Evolutionary conservation across 35 echinoderm and acorn worm genomes (phyloP), one percentile per base, ranked within the genome.

Genomic region (Heliocidaris erythrogramma): DNA sequence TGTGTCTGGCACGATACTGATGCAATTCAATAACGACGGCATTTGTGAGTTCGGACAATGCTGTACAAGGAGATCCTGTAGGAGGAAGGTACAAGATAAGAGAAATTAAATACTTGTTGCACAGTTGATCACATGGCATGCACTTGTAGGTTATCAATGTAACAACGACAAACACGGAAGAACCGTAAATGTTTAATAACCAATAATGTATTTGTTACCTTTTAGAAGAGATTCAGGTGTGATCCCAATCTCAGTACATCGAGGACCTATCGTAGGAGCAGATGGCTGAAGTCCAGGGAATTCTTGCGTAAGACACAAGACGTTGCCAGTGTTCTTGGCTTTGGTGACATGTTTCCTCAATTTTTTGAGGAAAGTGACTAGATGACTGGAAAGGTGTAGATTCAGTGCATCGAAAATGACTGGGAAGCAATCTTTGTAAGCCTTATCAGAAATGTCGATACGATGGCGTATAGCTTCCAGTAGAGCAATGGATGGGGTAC

Each of bases 1-100:
- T 6, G 88, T 90, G 88, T 90, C 47, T 90, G 47, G 88, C 88
- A 85, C 16, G 84, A 85, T 85, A 85, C 84, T 85, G 84, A 85
- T 85, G 30, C 84, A 85, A 5, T 16, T 85, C 84, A 7, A 85
- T 85, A n/a, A 85, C 16, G 5, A 31, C 16, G 84, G 21, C 84
- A 85, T 85, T 24, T 24, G 84, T 85, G 30, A 7, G 5, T 4
- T 5, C 5, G 5, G 84, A 85, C 16, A 5, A 85, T 85, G 84
- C 84, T 85, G 84, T 85, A 85, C 84, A 85, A 85, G 84, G 84
- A 6, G 84, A 85, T 14, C 84, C 84, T 85, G 84, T 16, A 7
- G 84, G 84, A 5, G 84, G 16, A 16, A 16, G 84, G 84, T 85
- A 85, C 4, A 85, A 85, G 16, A 85, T 24, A 85, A 85, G 84